Evolutionary conservation across 2,888 invertebrate genomes (phyloP).

Genomic region (Erannis defoliaria): DNA sequence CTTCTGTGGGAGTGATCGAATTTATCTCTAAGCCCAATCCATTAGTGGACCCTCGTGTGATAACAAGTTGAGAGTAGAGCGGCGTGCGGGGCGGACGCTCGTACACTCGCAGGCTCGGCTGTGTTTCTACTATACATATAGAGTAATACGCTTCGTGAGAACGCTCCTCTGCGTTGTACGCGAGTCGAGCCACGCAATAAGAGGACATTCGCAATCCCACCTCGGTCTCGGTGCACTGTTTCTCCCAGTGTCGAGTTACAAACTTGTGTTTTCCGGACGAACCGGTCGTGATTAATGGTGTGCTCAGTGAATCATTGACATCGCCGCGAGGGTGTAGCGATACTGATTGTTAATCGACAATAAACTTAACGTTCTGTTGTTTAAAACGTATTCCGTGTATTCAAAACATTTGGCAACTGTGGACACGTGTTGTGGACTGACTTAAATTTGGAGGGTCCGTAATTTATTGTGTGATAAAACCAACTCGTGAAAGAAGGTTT

Average conservation of each 20-base stretch:
- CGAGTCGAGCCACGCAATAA: slow-evolving; percentile 33
- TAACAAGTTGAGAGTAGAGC: slow-evolving; percentile 71
- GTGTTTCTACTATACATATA: slow-evolving; percentile 52
- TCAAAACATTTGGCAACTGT: slow-evolving; percentile 41
- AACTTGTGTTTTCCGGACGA: slow-evolving; percentile 55
- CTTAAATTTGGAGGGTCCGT: slow-evolving; percentile 33
- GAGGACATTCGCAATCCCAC: slow-evolving; percentile 19
- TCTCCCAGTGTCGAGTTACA: slow-evolving; percentile 53
- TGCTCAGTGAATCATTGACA: slow-evolving; percentile 68
- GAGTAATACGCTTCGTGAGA: slow-evolving; percentile 47
- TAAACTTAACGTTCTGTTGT: slow-evolving; percentile 39
- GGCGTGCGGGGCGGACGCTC: slow-evolving; percentile 62
- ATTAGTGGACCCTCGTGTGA: slow-evolving; percentile 78
- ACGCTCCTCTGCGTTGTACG: slow-evolving; percentile 13
- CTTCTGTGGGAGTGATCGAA: slow-evolving; percentile 75
- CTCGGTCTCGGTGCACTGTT: slow-evolving; percentile 44
- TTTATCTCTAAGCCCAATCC: slow-evolving; percentile 79
- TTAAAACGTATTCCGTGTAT: slow-evolving; percentile 37
- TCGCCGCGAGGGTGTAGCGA: slow-evolving; percentile 64
- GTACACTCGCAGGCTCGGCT: slow-evolving; percentile 28
- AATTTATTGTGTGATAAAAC: slow-evolving; percentile 21
- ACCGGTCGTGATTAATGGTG: slow-evolving; percentile 62
- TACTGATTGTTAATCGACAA: slow-evolving; percentile 56
- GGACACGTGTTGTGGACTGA: slow-evolving; percentile 26
- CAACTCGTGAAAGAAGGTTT: slow-evolving; percentile 17